Evolutionary conservation across 1,140 invertebrate genomes (phyloP), one percentile per base, ranked within the genome.

Genomic region (Papilio helenus): DNA sequence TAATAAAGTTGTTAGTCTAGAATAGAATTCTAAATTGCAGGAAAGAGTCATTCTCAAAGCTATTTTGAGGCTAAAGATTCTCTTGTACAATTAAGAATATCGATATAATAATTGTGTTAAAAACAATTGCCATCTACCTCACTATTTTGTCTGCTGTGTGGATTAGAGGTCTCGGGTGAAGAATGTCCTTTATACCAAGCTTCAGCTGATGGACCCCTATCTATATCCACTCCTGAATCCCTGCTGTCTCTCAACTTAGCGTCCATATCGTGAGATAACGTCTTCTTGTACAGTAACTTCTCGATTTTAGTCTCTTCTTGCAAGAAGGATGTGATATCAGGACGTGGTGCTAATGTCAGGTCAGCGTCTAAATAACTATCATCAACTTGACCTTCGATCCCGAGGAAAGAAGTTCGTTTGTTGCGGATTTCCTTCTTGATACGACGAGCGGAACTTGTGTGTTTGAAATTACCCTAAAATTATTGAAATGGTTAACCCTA

Each of bases 361-460:
- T 97, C 96, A 3, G 95, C 95, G 84, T 97, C 96, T 34, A 97
- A 91, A 86, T 96, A 96, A 84, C 92, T 96, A 79, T 96, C 96
- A 84, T 97, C 96, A 76, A 97, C 96, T 55, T 97, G 96, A 79
- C 96, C 97, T 86, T 98, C 97, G 82, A 98, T 96, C 46, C 98
- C 98, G 20, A 98, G 94, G 87, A 98, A 98, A 91, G 97, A 97
- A 26, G 97, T 98, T 10, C 98, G 96, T 85, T 98, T 97, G 85
- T 97, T 97, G 12, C 97, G 95, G 34, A 98, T 95, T 89, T 98
- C 98, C 88, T 98, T 98, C 86, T 98, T 98, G 76, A 98, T 98
- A 78, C 97, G 96, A 79, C 97, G 97, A 1, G 97, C 97, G 1
- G 97, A 98, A 86, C 97, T 98, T 72, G 97, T 95, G 79, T 97